These are phyloP conservation scores for Zoroaster sp. DNA, from an alignment of 53 echinoderm and acorn worm genomes.

Conservation along the genomic window DNA sequence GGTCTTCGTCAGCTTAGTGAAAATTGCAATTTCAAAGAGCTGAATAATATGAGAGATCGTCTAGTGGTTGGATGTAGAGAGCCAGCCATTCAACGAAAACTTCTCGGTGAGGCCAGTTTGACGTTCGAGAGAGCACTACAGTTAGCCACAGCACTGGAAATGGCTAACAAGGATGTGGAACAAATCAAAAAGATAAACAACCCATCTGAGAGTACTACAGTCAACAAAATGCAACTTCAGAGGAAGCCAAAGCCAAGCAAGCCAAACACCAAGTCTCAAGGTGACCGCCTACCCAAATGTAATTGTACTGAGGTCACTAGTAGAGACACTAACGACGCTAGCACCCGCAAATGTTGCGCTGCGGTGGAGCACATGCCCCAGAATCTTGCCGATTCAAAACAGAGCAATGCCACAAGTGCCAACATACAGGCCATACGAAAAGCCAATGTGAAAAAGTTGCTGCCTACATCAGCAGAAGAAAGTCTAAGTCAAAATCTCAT, in stretches of 20 bases:
- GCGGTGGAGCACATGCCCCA: not conserved
- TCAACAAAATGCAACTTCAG: not conserved
- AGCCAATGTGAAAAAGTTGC: not conserved
- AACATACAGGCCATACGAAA: not conserved
- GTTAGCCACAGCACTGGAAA: too few relatives aligned
- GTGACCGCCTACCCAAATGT: not conserved
- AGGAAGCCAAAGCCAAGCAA: not conserved
- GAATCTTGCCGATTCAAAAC: not conserved
- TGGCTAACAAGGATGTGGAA: too few relatives aligned
- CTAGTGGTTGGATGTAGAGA: too few relatives aligned
- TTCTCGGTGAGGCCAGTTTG: too few relatives aligned
- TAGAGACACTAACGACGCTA: not conserved
- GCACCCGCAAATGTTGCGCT: not conserved
- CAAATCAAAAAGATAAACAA: too few relatives aligned
- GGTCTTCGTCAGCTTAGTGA: too few relatives aligned
- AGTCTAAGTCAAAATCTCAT: not conserved
- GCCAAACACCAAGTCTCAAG: not conserved
- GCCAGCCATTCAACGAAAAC: too few relatives aligned
- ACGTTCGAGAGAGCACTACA: too few relatives aligned
- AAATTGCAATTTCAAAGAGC: too few relatives aligned
- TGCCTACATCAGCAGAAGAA: not conserved
- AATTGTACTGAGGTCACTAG: not conserved
- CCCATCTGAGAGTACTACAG: not conserved
- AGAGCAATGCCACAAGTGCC: not conserved
- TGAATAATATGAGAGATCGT: too few relatives aligned